Evolutionary conservation across 2,888 invertebrate genomes (phyloP).

Genomic region (Noctua janthe): DNA sequence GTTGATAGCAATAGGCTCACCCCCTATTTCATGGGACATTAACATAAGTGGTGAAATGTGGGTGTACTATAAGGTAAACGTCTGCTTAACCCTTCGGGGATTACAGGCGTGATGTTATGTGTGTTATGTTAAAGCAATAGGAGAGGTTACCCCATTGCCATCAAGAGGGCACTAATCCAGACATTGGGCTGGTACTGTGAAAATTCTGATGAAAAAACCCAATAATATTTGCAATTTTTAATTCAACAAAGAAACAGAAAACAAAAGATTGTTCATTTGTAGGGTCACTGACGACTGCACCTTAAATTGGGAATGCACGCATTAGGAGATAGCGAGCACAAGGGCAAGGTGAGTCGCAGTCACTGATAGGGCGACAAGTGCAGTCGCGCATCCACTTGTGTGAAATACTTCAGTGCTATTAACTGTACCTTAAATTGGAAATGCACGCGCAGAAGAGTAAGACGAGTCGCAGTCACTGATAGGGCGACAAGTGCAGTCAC

Average conservation of each 20-base stretch:
- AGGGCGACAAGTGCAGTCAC: constrained; percentile 21
- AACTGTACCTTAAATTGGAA: constrained; percentile 24
- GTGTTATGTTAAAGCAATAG: background rate
- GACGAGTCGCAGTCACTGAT: constrained; percentile 44
- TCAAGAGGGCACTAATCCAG: background rate
- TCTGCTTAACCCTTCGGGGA: too few species aligned
- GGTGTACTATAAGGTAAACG: too few species aligned
- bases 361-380: constrained; percentile 35
- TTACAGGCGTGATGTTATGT: too few species aligned
- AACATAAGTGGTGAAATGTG: too few species aligned
- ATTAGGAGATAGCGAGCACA: constrained; percentile 50
- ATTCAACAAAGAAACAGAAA: background rate
- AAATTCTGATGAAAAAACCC: background rate
- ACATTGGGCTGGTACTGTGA: background rate
- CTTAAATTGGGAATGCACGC: constrained; percentile 36
- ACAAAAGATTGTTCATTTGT: background rate
- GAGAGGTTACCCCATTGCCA: background rate
- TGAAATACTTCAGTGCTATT: constrained; percentile 22
- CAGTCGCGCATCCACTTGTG: constrained; percentile 41
- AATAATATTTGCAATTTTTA: background rate
- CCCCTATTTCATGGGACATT: too few species aligned
- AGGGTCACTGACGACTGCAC: constrained; percentile 3
- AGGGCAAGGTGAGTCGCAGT: constrained; percentile 53
- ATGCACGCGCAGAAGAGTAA: constrained; percentile 41
- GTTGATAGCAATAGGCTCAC: too few species aligned